Conservation (phyloP, 2,888 invertebrate species). For the Caenorhabditis afra region DNA sequence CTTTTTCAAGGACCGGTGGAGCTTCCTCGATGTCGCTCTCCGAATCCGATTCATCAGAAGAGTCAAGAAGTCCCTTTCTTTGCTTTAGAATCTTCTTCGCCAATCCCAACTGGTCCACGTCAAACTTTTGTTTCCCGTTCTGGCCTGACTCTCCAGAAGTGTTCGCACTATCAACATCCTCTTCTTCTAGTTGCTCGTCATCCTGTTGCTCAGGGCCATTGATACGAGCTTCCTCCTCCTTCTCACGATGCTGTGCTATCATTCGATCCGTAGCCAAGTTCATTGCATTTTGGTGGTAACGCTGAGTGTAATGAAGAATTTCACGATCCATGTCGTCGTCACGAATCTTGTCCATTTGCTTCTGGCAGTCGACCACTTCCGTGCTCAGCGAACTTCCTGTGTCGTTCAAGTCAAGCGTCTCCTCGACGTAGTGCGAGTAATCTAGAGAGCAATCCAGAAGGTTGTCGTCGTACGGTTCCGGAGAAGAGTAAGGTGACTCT, state of each 20-base stretch:
- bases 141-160: constrained; percentile 16
- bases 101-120: constrained; percentile 19
- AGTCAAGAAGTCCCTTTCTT: constrained; percentile 1
- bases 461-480: too few relatives aligned
- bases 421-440: constrained; percentile 8
- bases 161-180: not conserved
- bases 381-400: too few relatives aligned
- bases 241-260: not conserved
- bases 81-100: constrained; percentile 19
- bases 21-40: not conserved
- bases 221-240: too few relatives aligned
- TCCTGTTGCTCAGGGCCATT: not conserved
- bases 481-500: not conserved
- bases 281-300: constrained; percentile 26
- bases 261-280: not conserved
- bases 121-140: not conserved
- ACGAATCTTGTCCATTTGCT: not conserved
- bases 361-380: not conserved
- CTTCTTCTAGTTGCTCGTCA: constrained; percentile 15
- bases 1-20: too few relatives aligned
- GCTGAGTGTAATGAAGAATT: constrained; percentile 10
- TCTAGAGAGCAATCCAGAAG: not conserved
- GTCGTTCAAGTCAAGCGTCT: constrained; percentile 22
- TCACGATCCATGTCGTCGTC: constrained; percentile 22
- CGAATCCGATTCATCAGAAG: constrained; percentile 12